Evolutionary conservation across 2,113 vertebrate genomes (phyloP), one percentile per base, ranked within the genome.

Genomic region (Struthidea cinerea): DNA sequence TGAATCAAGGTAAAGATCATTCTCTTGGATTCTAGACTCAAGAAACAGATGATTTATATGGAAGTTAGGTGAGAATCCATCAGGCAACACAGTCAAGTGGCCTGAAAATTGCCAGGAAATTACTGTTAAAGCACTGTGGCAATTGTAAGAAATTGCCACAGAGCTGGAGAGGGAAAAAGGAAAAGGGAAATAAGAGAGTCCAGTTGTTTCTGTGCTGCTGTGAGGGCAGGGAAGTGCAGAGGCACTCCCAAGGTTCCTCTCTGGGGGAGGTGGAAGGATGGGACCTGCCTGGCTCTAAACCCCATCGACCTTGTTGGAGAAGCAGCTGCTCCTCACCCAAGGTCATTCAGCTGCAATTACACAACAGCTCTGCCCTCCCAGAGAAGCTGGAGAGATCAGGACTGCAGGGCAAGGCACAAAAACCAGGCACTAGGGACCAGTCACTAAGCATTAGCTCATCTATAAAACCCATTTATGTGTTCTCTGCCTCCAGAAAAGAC

Each of bases 401-500:
- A 56, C 75, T 3, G 3, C 10, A 76, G 76, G 76, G 87, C 53
- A 87, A 89, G 60, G 46, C 27, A 65, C 10, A 22, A 37, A n/a
- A 77, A 7, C 0, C 30, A 91, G 32, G 17, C 16, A 46, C 47
- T 24, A 52, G 50, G 73, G 75, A 44, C 11, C 52, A 95, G 89
- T 91, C 87, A 75, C 64, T 35, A n/a, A 71, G 76, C 52, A 91
- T 89, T 37, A 89, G 56, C 63, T 81, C 87, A 84, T 24, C 47
- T 68, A 7, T 10, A 52, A 68, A 85, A 68, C 9, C 46, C 67
- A 60, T 23, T 63, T 68, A 13, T 61, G n/a, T 60, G 42, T 4
- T 79, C 75, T 85, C 53, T 87, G 74, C 84, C 82, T 85, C 74
- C 70, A 88, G 91, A 92, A 71, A 90, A 77, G 18, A 79, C 44